Evolutionary conservation across 2,888 invertebrate genomes (phyloP).

Genomic region (Harpalus rufipes): DNA sequence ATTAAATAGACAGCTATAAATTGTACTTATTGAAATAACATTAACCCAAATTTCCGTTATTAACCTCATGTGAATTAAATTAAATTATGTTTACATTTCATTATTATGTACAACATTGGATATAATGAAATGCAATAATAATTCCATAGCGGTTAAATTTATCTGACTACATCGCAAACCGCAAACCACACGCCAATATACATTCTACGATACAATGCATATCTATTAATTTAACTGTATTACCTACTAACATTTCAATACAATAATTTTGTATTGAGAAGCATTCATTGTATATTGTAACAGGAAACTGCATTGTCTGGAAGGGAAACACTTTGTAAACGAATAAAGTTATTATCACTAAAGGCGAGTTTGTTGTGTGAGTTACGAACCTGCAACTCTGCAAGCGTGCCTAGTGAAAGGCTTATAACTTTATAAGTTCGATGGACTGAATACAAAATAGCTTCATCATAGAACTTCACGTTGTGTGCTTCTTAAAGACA

Average conservation of each 20-base stretch:
- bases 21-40: too few species aligned
- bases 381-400: conserved; percentile 9
- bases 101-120: too few species aligned
- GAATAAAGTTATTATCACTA: conserved; percentile 21
- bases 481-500: background rate
- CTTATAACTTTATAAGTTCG: conserved; percentile 38
- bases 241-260: background rate
- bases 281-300: background rate
- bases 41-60: too few species aligned
- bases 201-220: background rate
- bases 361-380: conserved; percentile 2
- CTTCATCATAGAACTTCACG: conserved; percentile 15
- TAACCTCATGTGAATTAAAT: too few species aligned
- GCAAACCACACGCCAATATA: too few species aligned
- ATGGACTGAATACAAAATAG: conserved; percentile 29
- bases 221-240: background rate
- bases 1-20: too few species aligned
- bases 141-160: too few species aligned
- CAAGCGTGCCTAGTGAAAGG: conserved; percentile 5
- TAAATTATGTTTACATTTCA: too few species aligned
- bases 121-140: too few species aligned
- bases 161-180: too few species aligned
- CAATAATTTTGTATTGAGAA: background rate
- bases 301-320: background rate
- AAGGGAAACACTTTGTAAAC: background rate